phyloP scores from a whole-genome alignment of 2,113 vertebrate genomes.

The Prunella fulvescens region DNA sequence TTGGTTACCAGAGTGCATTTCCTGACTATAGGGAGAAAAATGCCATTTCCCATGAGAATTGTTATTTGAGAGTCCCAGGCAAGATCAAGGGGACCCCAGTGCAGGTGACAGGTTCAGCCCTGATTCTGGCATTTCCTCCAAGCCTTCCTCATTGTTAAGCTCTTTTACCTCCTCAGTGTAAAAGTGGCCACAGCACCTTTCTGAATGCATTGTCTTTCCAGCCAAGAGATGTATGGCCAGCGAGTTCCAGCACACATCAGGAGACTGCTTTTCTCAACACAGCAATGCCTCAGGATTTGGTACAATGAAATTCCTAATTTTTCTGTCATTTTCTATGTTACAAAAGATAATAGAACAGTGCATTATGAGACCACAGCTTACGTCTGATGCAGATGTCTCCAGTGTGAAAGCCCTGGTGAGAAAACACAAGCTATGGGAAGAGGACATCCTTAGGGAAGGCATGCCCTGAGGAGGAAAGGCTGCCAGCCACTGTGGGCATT shows the following conservation, averaged over 20 bases:
- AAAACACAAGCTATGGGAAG: background rate
- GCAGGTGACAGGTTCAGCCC: background rate
- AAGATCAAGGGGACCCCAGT: background rate
- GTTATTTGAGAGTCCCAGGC: background rate
- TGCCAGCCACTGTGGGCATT: background rate
- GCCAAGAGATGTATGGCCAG: background rate
- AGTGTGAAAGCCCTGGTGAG: background rate
- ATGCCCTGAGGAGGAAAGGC: background rate
- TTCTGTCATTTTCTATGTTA: background rate
- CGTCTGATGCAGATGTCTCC: background rate
- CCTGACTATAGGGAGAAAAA: background rate
- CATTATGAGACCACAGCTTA: background rate
- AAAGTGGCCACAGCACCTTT: background rate
- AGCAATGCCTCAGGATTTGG: background rate
- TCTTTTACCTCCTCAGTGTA: background rate
- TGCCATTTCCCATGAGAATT: background rate
- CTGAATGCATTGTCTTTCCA: background rate
- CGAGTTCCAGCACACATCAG: background rate
- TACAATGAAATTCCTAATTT: background rate
- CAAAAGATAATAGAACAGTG: background rate
- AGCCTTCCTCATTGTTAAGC: background rate
- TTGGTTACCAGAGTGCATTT: background rate
- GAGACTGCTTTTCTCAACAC: background rate
- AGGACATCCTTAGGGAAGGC: background rate
- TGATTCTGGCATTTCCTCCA: background rate